phyloP scores from a whole-genome alignment of 2,888 invertebrate genomes.

The Anoncus sp. region DNA sequence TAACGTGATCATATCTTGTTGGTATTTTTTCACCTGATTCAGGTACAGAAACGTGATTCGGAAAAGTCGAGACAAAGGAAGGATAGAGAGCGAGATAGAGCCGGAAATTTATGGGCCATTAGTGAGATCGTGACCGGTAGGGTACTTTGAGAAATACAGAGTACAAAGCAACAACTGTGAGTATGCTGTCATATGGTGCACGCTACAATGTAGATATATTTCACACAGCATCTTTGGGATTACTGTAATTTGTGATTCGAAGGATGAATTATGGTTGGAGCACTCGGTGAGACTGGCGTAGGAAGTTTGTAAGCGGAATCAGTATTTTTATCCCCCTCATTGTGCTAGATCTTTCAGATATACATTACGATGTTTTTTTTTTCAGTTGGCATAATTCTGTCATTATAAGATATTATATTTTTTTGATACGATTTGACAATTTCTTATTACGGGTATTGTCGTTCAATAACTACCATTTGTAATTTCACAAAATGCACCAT shows the following conservation, averaged over 20 bases:
- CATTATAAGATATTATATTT: not conserved
- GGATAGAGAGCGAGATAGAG: conserved; percentile 11
- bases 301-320: conserved; percentile 13
- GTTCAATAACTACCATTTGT: too few species aligned
- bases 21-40: conserved; percentile 16
- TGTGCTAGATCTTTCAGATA: too few species aligned
- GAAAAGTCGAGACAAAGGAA: conserved; percentile 20
- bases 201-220: conserved; percentile 28
- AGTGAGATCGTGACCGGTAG: conserved; percentile 47
- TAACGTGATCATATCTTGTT: not conserved
- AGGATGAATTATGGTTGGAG: conserved; percentile 34
- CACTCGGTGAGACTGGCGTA: conserved; percentile 1
- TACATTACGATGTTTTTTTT: too few species aligned
- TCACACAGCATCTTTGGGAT: conserved; percentile 48
- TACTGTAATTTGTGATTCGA: conserved; percentile 49
- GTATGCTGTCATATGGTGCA: conserved; percentile 10
- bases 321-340: conserved; percentile 2
- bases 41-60: conserved; percentile 41
- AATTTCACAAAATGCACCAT: too few species aligned
- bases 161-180: conserved; percentile 8
- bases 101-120: conserved; percentile 54
- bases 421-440: not conserved
- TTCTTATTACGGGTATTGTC: too few species aligned
- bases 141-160: conserved; percentile 20
- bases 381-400: not conserved